Percentiles rank a stretch among this genome's conserved stretches.
Evolutionary conservation across 2,113 vertebrate genomes (phyloP).

Genomic region (Galbula dea): DNA sequence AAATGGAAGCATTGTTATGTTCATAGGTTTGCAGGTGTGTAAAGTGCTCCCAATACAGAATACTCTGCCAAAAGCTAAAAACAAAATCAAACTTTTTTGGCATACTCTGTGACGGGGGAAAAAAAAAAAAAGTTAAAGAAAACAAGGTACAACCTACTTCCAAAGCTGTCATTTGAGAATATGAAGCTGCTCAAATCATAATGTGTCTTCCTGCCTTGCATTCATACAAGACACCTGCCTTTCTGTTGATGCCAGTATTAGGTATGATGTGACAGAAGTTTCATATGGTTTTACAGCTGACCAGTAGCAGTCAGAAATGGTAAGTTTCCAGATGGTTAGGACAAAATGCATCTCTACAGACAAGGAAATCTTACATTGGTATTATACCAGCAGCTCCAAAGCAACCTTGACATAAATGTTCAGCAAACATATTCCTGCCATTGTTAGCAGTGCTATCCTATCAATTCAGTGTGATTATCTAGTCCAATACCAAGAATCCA

Average conservation of each 20-base stretch:
- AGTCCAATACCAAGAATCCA: constrained; percentile 17
- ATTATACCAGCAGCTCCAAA: neutral
- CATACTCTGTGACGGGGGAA: neutral
- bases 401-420: constrained; percentile 53
- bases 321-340: neutral
- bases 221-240: too few species aligned
- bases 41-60: neutral
- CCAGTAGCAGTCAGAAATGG: neutral
- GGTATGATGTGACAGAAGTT: neutral
- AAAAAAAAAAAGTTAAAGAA: too few species aligned
- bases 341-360: neutral
- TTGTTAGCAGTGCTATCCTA: constrained; percentile 16
- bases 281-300: neutral
- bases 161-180: neutral
- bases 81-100: neutral
- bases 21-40: neutral
- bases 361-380: neutral
- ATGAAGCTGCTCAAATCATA: neutral
- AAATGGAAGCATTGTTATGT: neutral
- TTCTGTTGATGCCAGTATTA: neutral
- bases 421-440: constrained; percentile 30
- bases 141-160: neutral
- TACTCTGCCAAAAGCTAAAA: neutral
- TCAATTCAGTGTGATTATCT: constrained; percentile 57
- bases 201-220: neutral